Evolutionary conservation across 2,113 vertebrate genomes (phyloP).

Genomic region (Ophiodon elongatus): DNA sequence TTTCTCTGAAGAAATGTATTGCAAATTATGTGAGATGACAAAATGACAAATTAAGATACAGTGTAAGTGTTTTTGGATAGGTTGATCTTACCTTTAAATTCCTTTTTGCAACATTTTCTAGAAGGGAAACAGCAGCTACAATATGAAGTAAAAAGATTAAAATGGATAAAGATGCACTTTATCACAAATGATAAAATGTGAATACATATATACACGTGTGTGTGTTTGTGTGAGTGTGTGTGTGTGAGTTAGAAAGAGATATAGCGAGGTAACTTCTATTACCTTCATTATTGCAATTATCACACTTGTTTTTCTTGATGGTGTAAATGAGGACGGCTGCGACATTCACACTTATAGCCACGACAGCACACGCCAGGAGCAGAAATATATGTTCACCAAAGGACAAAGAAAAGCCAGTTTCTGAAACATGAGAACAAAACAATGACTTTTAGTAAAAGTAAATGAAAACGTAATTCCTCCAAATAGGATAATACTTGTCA

Average conservation of each 20-base stretch:
- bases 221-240: background rate
- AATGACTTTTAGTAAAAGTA: background rate
- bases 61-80: background rate
- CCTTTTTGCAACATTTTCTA: background rate
- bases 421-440: conserved; percentile 15
- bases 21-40: background rate
- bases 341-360: conserved; percentile 27
- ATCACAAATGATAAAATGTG: background rate
- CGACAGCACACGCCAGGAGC: background rate
- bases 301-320: background rate
- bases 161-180: background rate
- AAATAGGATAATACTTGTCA: background rate
- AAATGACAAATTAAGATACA: background rate
- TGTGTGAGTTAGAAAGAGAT: too few species aligned
- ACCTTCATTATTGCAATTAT: conserved; percentile 25
- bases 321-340: background rate
- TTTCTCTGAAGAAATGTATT: conserved; percentile 30
- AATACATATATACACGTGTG: too few species aligned
- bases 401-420: accelerated
- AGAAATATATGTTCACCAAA: background rate
- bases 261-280: background rate
- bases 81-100: conserved; percentile 13
- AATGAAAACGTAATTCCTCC: background rate
- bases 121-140: background rate
- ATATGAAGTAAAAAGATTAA: background rate